Evolutionary conservation across 1,140 invertebrate genomes (phyloP).

Genomic region (Drosophila albomicans): DNA sequence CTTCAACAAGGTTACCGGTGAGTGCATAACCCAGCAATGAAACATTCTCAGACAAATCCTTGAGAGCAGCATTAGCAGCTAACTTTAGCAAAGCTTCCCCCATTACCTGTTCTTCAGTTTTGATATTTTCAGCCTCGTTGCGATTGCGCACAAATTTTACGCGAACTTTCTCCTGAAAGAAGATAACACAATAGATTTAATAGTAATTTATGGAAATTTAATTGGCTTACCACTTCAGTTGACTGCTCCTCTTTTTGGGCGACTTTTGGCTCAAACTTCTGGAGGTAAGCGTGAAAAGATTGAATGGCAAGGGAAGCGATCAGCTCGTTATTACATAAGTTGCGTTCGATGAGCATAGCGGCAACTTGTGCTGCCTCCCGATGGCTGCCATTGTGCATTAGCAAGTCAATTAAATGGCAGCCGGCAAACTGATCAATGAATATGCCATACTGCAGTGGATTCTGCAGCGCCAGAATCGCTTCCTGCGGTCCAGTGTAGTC

Average conservation of each 20-base stretch:
- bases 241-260: constrained; percentile 26
- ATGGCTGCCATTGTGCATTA: constrained; percentile 90
- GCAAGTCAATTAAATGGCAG: constrained; percentile 93
- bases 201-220: neutral
- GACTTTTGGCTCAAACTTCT: constrained; percentile 84
- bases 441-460: constrained; percentile 94
- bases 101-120: constrained; percentile 54
- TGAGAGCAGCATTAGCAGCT: constrained; percentile 74
- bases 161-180: constrained; percentile 88
- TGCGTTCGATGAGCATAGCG: constrained; percentile 90
- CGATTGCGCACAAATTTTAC: constrained; percentile 92
- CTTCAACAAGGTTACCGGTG: constrained; percentile 89
- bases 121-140: constrained; percentile 94
- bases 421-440: constrained; percentile 93
- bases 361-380: constrained; percentile 88
- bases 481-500: constrained; percentile 85
- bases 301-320: constrained; percentile 90
- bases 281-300: constrained; percentile 91
- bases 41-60: constrained; percentile 86
- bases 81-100: constrained; percentile 85
- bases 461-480: constrained; percentile 90
- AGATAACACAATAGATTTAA: constrained; percentile 44
- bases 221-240: constrained; percentile 40
- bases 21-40: constrained; percentile 89
- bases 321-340: constrained; percentile 94